phyloP scores from a whole-genome alignment of 2,113 vertebrate genomes.

The Pangasianodon gigas region DNA sequence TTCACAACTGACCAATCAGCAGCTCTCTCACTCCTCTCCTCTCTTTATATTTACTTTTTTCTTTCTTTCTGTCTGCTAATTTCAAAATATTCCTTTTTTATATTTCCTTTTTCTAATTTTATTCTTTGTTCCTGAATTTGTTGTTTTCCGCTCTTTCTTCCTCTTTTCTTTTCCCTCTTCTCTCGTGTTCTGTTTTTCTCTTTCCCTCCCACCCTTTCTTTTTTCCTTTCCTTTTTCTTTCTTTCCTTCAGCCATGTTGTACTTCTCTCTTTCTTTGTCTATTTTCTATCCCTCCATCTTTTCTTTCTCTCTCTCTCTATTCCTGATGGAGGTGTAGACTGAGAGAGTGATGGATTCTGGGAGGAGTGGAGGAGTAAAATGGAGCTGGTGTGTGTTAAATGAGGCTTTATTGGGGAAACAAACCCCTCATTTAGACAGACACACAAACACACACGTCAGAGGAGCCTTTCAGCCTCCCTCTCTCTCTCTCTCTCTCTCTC shows the following conservation, averaged over 20 bases:
- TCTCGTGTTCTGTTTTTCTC: not conserved
- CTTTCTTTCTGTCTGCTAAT: not conserved
- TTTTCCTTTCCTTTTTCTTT: not conserved
- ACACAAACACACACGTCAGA: constrained; percentile 41
- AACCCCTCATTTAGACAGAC: constrained; percentile 37
- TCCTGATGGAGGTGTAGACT: not conserved
- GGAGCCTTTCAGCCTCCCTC: constrained; percentile 45
- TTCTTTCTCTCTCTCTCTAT: not conserved
- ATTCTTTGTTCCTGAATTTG: not conserved
- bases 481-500: not conserved
- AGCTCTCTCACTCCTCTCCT: not conserved
- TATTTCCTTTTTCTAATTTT: not conserved
- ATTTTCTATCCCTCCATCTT: not conserved
- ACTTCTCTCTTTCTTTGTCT: not conserved
- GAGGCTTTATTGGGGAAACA: constrained; percentile 41
- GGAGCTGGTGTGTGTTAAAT: constrained; percentile 15
- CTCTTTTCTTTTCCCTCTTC: not conserved
- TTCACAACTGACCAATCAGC: not conserved
- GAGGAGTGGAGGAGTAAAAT: not conserved
- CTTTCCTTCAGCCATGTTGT: not conserved
- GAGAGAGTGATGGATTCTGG: not conserved
- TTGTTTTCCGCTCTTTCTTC: not conserved
- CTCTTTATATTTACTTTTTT: not conserved
- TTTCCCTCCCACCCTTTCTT: too few relatives aligned
- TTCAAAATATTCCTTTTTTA: not conserved